Base-by-base conservation (phyloP, 2,797 vertebrate species). In the Tauraco hartlaubi region DNA sequence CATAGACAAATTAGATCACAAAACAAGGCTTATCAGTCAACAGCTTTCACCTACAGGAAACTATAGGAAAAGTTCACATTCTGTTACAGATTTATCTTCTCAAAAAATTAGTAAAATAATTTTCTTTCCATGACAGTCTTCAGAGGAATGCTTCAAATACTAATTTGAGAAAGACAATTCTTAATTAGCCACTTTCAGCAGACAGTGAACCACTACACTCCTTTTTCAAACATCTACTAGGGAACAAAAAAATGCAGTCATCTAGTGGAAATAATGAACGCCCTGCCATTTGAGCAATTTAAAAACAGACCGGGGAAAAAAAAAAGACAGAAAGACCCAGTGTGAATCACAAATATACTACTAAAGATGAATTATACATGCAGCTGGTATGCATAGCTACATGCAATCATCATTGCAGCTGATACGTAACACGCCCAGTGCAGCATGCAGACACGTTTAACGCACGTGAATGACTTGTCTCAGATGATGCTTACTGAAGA, bases 151-250 rank as follows among this genome's bases (percentile, higher is more conserved):
- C 63, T 92, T 66, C 89, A 93, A 79, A 85, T 29, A 62, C 63
- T 91, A 78, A 85, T 87, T 62, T 85, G 91, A 92, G 68, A 91
- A 96, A 73, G 48, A 46, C 28, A 85, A 2, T 66, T 89, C 48
- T 73, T 87, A 92, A 85, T 91, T 72, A 83, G 33, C 54, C 73
- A 58, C 64, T 91, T 91, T 77, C 68, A 48, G 72, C 22, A 77
- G 75, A 83, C 35, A 77, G 49, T 39, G 63, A 90, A 80, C 89
- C 64, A 87, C 78, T 37, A 41, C 31, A 26, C 23, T 83, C 37
- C 54, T 71, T 92, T 80, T 41, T 28, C 90, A 74, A 91, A 54
- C 61, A 46, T 35, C 73, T 88, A 80, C 33, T 12, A 28, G 61
- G 61, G 58, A 90, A 39, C 8, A 81, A 83, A 54, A 74, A 83